Conservation (phyloP, 2,888 invertebrate genomes). For the Neoaliturus tenellus region DNA sequence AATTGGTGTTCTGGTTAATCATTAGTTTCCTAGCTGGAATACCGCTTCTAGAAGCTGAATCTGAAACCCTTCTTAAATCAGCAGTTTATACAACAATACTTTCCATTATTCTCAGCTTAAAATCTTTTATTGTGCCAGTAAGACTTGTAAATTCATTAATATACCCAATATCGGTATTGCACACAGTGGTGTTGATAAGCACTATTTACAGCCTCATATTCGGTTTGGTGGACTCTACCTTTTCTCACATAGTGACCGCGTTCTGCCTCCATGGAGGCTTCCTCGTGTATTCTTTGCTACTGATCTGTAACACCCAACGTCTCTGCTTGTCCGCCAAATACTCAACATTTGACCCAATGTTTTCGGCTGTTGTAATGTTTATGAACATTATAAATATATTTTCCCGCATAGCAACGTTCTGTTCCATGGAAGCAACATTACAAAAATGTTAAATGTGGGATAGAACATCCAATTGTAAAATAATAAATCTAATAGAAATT, state of each 20-base stretch:
- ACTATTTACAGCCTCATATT: neutral
- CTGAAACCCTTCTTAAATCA: neutral
- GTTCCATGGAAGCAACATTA: neutral
- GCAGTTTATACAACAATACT: neutral
- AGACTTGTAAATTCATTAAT: neutral
- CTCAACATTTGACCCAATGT: neutral
- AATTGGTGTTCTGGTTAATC: neutral
- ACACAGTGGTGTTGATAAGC: neutral
- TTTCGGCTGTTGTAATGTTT: constrained; percentile 1
- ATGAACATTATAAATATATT: constrained; percentile 22
- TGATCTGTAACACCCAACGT: constrained; percentile 21
- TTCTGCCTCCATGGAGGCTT: constrained; percentile 15
- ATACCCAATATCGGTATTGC: neutral
- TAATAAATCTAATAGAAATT: no score
- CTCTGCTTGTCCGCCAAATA: neutral
- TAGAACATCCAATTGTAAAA: no score
- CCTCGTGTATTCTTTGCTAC: neutral
- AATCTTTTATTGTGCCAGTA: neutral
- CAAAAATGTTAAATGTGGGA: neutral
- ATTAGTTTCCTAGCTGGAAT: neutral
- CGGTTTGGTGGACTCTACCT: neutral
- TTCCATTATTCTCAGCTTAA: neutral
- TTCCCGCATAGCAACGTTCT: neutral
- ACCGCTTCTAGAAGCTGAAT: neutral
- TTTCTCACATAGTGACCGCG: neutral